Evolutionary conservation across 2,888 invertebrate species (phyloP).

Genomic region (Bruchidius siliquastri): DNA sequence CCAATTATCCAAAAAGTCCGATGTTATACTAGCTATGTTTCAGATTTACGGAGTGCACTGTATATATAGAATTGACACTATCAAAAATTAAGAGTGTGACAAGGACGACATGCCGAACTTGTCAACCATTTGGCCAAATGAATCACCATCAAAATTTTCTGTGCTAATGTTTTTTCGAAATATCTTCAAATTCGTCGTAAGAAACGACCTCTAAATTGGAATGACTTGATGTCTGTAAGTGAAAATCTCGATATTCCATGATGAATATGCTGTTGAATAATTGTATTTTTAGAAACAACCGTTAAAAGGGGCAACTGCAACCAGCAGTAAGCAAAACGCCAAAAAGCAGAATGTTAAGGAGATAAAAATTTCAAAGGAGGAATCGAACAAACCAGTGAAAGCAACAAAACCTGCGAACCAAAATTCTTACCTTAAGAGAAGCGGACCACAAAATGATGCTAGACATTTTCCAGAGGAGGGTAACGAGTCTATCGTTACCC

Average conservation of each 20-base stretch:
- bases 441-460: not conserved
- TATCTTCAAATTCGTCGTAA: not conserved
- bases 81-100: not conserved
- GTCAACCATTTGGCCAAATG: not conserved
- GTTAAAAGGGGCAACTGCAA: not conserved
- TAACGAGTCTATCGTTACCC: not conserved
- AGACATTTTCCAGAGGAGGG: constrained; percentile 8
- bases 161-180: not conserved
- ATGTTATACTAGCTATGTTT: no score
- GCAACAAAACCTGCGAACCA: not conserved
- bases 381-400: not conserved
- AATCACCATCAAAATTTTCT: not conserved
- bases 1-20: no score
- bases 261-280: not conserved
- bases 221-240: not conserved
- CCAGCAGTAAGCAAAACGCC: constrained; percentile 3
- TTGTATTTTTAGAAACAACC: not conserved
- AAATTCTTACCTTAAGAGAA: not conserved
- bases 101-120: not conserved
- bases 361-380: not conserved
- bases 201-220: not conserved
- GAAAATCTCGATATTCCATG: not conserved
- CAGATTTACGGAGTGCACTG: no score
- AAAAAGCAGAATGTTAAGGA: not conserved
- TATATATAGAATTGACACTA: not conserved